Evolutionary conservation across 2,797 vertebrate species (phyloP), one percentile per base, ranked within the genome.

Genomic region (Lacerta bilineata): DNA sequence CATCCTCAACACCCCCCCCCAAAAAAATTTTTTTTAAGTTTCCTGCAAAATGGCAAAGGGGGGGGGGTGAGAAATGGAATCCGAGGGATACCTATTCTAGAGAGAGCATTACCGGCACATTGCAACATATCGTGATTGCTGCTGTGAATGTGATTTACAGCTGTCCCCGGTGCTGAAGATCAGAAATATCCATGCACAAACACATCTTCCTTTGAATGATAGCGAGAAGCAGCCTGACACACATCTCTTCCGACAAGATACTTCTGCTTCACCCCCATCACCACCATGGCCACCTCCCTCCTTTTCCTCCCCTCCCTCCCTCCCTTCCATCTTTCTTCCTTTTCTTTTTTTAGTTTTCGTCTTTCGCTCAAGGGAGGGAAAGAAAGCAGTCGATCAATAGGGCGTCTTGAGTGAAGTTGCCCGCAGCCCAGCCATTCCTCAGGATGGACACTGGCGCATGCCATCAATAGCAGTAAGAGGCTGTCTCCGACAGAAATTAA

Each of bases 391-490:
- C 96, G 96, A 98, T 98, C 97, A 97, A 98, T 98, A 97, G 95
- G 90, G 93, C 90, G 92, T 90, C 88, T 94, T 95, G 93, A 92
- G 96, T 95, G 95, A 95, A 96, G 96, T 96, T 95, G 97, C 97
- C 97, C 94, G 95, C 93, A 97, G 97, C 96, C 88, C 50, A 94
- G 96, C 97, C 97, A 97, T 98, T 97, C 97, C 97, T 98, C 97
- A 98, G 97, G 93, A 96, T 90, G 96, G 97, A 97, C 97, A 96
- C 96, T 95, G 97, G 98, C 97, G 96, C 97, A 97, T 97, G 97
- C 97, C 97, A 97, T 98, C 97, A 96, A 97, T 96, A 97, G 98
- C 97, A 97, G 97, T 97, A 69, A 98, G 97, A 96, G 96, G 95
- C 96, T 96, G 96, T 97, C 94, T 94, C 95, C 96, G 97, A 97